phyloP scores from a whole-genome alignment of 2,113 vertebrate species.

The Ancistrus triradiatus region DNA sequence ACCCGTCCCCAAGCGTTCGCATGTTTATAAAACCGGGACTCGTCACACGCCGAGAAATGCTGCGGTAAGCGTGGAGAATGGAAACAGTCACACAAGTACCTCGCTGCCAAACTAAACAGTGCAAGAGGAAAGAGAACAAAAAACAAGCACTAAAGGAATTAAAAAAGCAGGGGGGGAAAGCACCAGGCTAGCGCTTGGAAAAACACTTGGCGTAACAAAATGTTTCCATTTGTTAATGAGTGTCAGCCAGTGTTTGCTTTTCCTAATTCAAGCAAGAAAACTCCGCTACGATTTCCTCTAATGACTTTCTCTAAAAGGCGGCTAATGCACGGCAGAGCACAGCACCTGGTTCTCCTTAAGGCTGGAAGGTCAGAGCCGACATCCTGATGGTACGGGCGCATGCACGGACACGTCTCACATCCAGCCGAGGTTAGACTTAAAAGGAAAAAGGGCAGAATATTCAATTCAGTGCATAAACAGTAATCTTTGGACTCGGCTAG shows the following conservation, averaged over 20 bases:
- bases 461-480: too few relatives aligned
- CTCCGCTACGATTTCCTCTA: conserved; percentile 1
- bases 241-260: conserved; percentile 11
- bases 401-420: too few relatives aligned
- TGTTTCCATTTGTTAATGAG: conserved; percentile 9
- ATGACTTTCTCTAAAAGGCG: background rate
- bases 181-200: background rate
- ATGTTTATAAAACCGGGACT: background rate
- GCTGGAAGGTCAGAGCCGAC: background rate
- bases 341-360: background rate
- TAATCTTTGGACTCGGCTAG: too few relatives aligned
- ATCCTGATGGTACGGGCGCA: too few relatives aligned
- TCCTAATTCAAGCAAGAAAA: conserved; percentile 4
- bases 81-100: background rate
- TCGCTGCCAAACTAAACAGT: conserved; percentile 22
- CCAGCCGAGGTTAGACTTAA: too few relatives aligned
- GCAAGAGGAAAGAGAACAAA: conserved; percentile 1
- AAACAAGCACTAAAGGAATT: background rate
- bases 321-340: too few relatives aligned
- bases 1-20: background rate
- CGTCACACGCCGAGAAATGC: background rate
- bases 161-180: background rate
- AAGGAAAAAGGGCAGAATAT: too few relatives aligned
- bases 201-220: conserved; percentile 2
- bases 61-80: background rate